Conservation (phyloP, 2,113 vertebrate species). For the human region GRCh38 chr17:69423501-69424000, state of each 20-base stretch:
- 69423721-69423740: background rate
- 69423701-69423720: background rate
- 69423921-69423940: too few species aligned
- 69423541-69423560: background rate
- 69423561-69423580: conserved; percentile 22
- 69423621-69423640: conserved; percentile 58
- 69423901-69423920: too few species aligned
- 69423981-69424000: background rate
- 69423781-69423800: background rate
- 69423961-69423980: accelerated
- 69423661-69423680: conserved; percentile 17
- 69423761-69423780: background rate
- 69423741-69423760: conserved; percentile 27
- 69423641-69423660: conserved; percentile 3
- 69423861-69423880: background rate
- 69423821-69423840: background rate
- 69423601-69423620: background rate
- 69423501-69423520: background rate
- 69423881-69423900: too few species aligned
- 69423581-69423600: background rate
- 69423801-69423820: background rate
- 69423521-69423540: background rate
- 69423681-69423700: background rate
- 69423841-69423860: background rate
- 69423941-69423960: background rate